Conservation (phyloP, 2,888 invertebrate genomes). For the Argyra leucocephala region DNA sequence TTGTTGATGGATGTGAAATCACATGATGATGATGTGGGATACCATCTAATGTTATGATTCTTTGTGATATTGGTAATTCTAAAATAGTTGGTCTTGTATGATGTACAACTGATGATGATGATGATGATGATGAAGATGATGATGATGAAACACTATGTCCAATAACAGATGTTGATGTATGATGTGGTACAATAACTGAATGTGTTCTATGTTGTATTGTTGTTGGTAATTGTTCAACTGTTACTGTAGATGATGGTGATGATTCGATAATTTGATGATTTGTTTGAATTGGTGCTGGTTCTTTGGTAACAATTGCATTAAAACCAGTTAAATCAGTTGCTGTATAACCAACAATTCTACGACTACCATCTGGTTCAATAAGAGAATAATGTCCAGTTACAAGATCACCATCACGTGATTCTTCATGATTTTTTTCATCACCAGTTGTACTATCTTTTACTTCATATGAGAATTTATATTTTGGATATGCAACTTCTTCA, state of each 20-base stretch:
- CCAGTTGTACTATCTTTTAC: constrained; percentile 30
- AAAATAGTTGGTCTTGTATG: neutral
- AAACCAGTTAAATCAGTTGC: constrained; percentile 25
- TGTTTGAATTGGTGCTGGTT: constrained; percentile 14
- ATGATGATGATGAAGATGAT: too few species aligned
- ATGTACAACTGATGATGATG: neutral
- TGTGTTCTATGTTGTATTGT: neutral
- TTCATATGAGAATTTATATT: constrained; percentile 27
- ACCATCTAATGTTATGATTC: neutral
- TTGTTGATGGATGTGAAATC: neutral
- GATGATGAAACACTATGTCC: too few species aligned
- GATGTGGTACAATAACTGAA: neutral
- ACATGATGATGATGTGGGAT: neutral
- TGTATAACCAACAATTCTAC: constrained; percentile 26
- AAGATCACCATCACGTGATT: constrained; percentile 29
- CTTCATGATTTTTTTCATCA: constrained; percentile 29
- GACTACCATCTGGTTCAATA: constrained; percentile 25
- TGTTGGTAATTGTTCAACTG: neutral
- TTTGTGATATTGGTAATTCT: constrained; percentile 3
- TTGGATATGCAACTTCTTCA: constrained; percentile 20
- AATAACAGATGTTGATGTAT: too few species aligned
- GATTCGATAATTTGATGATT: neutral
- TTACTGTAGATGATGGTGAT: neutral
- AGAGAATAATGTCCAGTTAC: constrained; percentile 29
- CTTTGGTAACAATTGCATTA: constrained; percentile 24